A percentile compares a stretch with the other conserved stretches of the same genome.
phyloP scores from a whole-genome alignment of 1,140 invertebrate genomes.

The Conus ventricosus region DNA sequence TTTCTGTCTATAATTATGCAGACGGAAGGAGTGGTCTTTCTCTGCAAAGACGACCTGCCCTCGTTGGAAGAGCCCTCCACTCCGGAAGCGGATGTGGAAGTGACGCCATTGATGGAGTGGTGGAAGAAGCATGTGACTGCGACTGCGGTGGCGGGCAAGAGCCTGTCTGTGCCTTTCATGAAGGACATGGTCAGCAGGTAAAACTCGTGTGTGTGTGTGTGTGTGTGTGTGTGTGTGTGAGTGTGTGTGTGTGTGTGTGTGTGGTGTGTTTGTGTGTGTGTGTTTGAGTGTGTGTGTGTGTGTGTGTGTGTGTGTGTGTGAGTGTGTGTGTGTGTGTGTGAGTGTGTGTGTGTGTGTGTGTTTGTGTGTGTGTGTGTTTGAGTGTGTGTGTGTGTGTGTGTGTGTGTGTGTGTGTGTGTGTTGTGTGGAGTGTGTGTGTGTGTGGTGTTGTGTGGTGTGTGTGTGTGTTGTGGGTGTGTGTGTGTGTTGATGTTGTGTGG shows the following conservation, averaged over 20 bases:
- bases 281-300: background rate
- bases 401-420: background rate
- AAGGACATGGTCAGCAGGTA: slow-evolving; percentile 35
- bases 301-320: background rate
- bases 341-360: background rate
- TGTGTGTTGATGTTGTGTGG: too few species aligned
- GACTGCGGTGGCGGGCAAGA: background rate
- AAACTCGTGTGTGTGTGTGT: background rate
- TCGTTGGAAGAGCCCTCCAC: background rate
- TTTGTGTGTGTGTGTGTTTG: background rate
- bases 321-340: background rate
- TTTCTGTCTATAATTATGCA: too few species aligned
- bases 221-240: background rate
- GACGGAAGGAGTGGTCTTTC: slow-evolving; percentile 17
- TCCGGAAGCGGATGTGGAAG: slow-evolving; percentile 21
- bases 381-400: background rate
- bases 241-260: background rate
- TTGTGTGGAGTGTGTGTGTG: background rate
- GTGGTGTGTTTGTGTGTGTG: too few species aligned
- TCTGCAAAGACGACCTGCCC: slow-evolving; percentile 34
- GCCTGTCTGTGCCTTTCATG: background rate
- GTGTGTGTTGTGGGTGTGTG: background rate
- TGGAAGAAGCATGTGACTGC: slow-evolving; percentile 22
- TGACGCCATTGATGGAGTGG: slow-evolving; percentile 28
- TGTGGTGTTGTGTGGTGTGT: too few species aligned